A percentile compares a stretch with the other conserved stretches of the same genome.
These are phyloP conservation scores for Shinisaurus crocodilurus DNA, from an alignment of 2,113 vertebrate genomes.

Conservation along the genomic window DNA sequence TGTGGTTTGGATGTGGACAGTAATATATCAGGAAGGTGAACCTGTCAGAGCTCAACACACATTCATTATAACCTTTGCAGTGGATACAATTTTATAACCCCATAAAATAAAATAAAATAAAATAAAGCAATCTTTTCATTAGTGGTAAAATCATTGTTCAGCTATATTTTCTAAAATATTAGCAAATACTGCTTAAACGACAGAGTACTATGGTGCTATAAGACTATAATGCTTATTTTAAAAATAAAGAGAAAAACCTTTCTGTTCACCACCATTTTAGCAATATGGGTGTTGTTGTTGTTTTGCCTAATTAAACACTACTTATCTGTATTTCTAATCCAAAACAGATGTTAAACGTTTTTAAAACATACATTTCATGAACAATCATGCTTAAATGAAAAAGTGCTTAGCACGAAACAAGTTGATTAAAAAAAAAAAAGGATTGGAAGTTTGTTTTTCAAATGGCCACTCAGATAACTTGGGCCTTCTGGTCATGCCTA, in stretches of 20 bases:
- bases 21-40: no score
- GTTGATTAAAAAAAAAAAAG: no score
- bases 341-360: neutral
- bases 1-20: no score
- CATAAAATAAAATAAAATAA: no score
- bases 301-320: neutral
- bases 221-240: neutral
- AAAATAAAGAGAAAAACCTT: neutral
- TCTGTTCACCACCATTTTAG: neutral
- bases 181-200: neutral
- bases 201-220: neutral
- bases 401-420: neutral
- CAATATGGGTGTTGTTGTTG: neutral
- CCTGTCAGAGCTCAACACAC: no score
- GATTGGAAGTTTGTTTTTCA: neutral
- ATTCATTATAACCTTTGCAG: no score
- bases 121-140: neutral
- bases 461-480: neutral
- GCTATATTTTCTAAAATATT: neutral
- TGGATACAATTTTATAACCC: no score
- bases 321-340: no score
- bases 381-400: neutral
- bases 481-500: neutral
- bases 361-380: neutral
- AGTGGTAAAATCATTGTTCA: neutral